Evolutionary conservation across 1,140 invertebrate genomes (phyloP), one percentile per base, ranked within the genome.

Genomic region (Bombus picipes): DNA sequence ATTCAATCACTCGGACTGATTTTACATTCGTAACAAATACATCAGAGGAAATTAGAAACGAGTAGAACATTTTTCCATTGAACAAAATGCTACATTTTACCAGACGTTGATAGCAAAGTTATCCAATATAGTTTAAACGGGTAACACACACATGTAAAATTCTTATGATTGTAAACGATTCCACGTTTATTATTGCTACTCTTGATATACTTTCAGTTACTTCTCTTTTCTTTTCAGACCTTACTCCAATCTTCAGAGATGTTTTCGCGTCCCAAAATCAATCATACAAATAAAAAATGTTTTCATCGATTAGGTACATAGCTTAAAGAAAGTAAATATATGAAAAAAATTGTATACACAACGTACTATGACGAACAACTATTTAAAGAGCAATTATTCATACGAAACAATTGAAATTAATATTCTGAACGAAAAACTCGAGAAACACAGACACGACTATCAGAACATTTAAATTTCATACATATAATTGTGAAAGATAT

Each of bases 181-280:
- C 22, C 47, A 34, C 37, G 34, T 47, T 78, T n/a, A 41, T 28
- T 57, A 4, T 41, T 34, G 9, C 32, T 25, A 39, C 13, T 62
- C 32, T 41, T 32, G 53, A 15, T 41, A 53, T 41, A 25, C 8
- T 47, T 59, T 43, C 39, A 32, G n/a, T 34, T n/a, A 47, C 22
- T 62, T 22, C 34, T n/a, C 12, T 25, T 10, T 73, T 47, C 10
- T 47, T 12, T 43, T 62, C 15, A 47, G n/a, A n/a, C 22, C 8
- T 68, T 68, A 43, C 32, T 70, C 22, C 39, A 13, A 13, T 66
- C 8, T 22, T 18, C 68, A 25, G 12, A 18, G 2, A 57, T 43
- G n/a, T 53, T 71, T 43, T 37, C 68, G 59, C 66, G 65, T 86
- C 78, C 84, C 65, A 80, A 86, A 89, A 83, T 76, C 75, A 86